phyloP scores from a whole-genome alignment of 2,888 invertebrate species.

The Hartigia nigra region DNA sequence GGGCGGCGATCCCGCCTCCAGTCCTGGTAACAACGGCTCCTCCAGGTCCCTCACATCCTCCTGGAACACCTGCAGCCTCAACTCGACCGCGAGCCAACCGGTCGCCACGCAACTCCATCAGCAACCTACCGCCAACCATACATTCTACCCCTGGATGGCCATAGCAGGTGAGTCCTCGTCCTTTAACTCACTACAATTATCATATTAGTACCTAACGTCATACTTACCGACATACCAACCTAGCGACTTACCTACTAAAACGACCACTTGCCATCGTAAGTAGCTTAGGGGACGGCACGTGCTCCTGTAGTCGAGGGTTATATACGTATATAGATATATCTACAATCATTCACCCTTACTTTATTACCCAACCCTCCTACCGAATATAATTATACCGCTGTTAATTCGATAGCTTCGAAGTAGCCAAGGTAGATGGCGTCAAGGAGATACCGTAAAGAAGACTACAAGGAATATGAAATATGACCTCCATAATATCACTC shows the following conservation, averaged over 20 bases:
- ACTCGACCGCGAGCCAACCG: conserved; percentile 82
- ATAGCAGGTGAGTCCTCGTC: conserved; percentile 87
- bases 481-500: not conserved
- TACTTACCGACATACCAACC: not conserved
- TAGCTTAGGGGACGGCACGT: not conserved
- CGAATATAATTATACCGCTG: not conserved
- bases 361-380: not conserved
- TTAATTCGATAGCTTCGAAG: not conserved
- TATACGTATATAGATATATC: not conserved
- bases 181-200: conserved; percentile 17
- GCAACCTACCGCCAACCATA: conserved; percentile 90
- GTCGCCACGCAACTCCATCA: conserved; percentile 84
- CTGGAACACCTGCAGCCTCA: conserved; percentile 90
- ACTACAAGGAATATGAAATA: not conserved
- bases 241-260: not conserved
- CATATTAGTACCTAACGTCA: conserved; percentile 8
- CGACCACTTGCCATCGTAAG: not conserved
- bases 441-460: not conserved
- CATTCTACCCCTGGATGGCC: conserved; percentile 98
- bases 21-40: conserved; percentile 75
- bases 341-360: not conserved
- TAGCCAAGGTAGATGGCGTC: not conserved
- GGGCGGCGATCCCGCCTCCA: conserved; percentile 78
- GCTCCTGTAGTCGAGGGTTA: not conserved
- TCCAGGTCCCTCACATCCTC: conserved; percentile 78